Percentiles rank a stretch among this genome's conserved stretches.
These are phyloP conservation scores for Crossoptilon crossoptilon DNA, from an alignment of 2,797 vertebrate species.

Conservation along the genomic window DNA sequence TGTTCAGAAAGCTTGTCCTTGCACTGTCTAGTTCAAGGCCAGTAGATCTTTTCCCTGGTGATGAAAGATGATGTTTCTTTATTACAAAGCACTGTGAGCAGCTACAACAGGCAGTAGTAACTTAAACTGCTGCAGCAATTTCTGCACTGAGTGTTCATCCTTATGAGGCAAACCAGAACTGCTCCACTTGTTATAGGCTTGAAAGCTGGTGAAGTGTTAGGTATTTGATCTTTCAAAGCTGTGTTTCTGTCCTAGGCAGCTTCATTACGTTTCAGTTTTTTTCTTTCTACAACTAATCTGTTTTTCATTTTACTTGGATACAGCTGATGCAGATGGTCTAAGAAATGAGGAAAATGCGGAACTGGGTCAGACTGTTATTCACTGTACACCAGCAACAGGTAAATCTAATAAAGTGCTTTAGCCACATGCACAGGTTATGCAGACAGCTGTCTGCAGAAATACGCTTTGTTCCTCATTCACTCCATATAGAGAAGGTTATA, in stretches of 20 bases:
- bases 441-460: slow-evolving; percentile 2
- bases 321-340: slow-evolving; percentile 66
- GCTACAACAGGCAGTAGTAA: neutral
- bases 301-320: slow-evolving; percentile 39
- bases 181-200: neutral
- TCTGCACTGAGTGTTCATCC: neutral
- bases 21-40: neutral
- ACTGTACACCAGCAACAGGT: slow-evolving; percentile 96
- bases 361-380: slow-evolving; percentile 88
- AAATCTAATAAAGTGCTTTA: neutral
- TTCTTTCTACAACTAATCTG: neutral
- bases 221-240: neutral
- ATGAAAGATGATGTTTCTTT: neutral
- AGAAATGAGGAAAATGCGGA: slow-evolving; percentile 84
- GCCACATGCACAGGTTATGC: neutral
- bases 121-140: neutral
- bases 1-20: neutral
- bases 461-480: slow-evolving; percentile 9
- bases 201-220: neutral
- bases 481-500: slow-evolving; percentile 8
- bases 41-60: neutral
- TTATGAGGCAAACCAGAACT: neutral
- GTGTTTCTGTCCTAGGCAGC: neutral
- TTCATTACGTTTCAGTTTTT: neutral
- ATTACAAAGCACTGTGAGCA: neutral